Evolutionary conservation across 92 coral and sea anemone species (phyloP).

Genomic region (Umimayanthus kanabou): DNA sequence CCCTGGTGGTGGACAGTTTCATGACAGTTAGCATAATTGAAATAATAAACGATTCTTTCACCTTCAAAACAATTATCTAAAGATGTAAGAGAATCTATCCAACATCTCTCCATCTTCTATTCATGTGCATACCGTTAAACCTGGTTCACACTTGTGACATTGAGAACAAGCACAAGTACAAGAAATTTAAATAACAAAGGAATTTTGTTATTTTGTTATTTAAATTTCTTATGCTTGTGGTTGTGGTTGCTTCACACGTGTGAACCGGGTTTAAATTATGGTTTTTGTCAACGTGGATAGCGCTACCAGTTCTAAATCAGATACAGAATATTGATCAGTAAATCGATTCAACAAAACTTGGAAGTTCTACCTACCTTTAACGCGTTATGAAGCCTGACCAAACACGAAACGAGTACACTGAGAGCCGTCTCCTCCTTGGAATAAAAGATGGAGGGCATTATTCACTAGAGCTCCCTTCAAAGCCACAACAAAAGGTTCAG

Average conservation of each 20-base stretch:
- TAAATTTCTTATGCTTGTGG: too few relatives aligned
- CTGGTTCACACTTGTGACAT: too few relatives aligned
- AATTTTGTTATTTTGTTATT: too few relatives aligned
- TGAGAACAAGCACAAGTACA: too few relatives aligned
- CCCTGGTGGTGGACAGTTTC: constrained; percentile 9
- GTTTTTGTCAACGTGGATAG: not conserved
- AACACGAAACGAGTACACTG: constrained; percentile 81
- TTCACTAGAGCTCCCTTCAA: not conserved
- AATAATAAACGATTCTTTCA: not conserved
- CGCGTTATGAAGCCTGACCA: constrained; percentile 72
- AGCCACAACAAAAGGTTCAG: not conserved
- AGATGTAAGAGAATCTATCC: not conserved
- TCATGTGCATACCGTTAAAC: too few relatives aligned
- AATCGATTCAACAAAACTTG: not conserved
- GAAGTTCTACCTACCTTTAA: constrained; percentile 45
- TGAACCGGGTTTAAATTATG: too few relatives aligned
- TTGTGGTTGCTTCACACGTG: too few relatives aligned
- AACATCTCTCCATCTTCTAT: not conserved
- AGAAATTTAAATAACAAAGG: too few relatives aligned
- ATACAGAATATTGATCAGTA: not conserved
- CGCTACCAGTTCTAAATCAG: not conserved
- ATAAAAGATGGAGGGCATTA: not conserved
- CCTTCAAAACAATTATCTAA: too few relatives aligned
- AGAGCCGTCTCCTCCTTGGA: constrained; percentile 85
- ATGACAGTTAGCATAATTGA: not conserved